Evolutionary conservation across 1,140 invertebrate genomes (phyloP).

Genomic region (Mesaphorura yosii): DNA sequence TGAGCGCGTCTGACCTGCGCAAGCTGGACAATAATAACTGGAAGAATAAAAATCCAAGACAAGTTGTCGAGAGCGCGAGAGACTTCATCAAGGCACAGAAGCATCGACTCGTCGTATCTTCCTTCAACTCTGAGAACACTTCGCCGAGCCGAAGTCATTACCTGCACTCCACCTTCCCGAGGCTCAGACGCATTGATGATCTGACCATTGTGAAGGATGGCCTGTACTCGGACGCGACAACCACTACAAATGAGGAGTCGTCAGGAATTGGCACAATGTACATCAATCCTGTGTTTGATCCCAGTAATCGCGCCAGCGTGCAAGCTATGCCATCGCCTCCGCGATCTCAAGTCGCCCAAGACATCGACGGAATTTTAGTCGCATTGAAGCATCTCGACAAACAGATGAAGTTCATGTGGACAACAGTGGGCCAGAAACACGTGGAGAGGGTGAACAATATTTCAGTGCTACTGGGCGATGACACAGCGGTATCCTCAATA

Average conservation of each 20-base stretch:
- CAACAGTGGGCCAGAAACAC: conserved; percentile 11
- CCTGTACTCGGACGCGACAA: conserved; percentile 15
- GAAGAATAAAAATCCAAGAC: background rate
- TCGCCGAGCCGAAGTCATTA: no score
- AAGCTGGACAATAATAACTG: background rate
- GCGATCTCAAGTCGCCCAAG: conserved; percentile 17
- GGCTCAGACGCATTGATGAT: no score
- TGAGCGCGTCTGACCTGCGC: background rate
- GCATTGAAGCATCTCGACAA: conserved; percentile 20
- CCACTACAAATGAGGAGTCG: no score
- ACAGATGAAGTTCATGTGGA: conserved; percentile 29
- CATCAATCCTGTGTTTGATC: no score
- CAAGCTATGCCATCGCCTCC: no score
- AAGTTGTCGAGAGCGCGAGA: conserved; percentile 14
- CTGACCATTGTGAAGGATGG: no score
- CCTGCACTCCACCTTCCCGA: no score
- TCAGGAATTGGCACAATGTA: no score
- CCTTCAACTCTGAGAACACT: no score
- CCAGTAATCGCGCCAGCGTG: no score
- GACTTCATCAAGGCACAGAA: conserved; percentile 23
- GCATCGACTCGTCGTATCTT: conserved; percentile 5
- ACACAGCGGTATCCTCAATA: background rate
- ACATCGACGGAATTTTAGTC: conserved; percentile 22
- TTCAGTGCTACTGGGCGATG: background rate
- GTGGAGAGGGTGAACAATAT: background rate